Conservation (phyloP, 1,140 invertebrate species). For the Philopotamus ludificatus region DNA sequence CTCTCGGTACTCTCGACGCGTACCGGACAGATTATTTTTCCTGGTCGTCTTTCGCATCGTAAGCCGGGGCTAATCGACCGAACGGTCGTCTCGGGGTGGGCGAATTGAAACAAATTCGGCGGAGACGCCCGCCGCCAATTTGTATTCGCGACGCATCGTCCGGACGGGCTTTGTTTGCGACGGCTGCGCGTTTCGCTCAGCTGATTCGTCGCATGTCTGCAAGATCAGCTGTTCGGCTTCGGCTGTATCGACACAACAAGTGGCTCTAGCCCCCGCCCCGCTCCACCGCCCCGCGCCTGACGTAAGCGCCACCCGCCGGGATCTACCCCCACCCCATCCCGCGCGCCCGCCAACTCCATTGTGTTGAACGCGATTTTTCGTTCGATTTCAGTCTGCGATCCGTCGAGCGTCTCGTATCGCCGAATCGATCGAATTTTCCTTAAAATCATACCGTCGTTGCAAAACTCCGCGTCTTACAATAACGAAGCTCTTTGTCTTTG, state of each 20-base stretch:
- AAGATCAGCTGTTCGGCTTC: constrained; percentile 15
- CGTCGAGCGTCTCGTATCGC: too few species aligned
- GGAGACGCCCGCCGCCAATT: neutral
- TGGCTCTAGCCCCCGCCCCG: constrained; percentile 3
- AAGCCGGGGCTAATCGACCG: too few species aligned
- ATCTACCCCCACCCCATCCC: neutral
- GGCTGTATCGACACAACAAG: constrained; percentile 29
- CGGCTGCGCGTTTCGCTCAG: constrained; percentile 6
- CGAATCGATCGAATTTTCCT: too few species aligned
- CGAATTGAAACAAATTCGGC: neutral
- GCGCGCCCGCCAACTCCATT: too few species aligned
- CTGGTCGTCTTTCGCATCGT: too few species aligned
- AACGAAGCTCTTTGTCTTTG: neutral
- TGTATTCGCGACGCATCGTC: neutral
- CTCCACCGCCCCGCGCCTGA: neutral
- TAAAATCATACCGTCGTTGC: neutral
- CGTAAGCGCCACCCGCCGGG: neutral
- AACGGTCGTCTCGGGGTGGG: neutral
- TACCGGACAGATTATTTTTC: too few species aligned
- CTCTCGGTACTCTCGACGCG: too few species aligned
- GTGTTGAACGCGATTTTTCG: too few species aligned
- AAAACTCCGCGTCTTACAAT: neutral
- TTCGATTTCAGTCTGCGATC: too few species aligned
- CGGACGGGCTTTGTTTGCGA: neutral
- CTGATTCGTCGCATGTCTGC: constrained; percentile 9